These are phyloP conservation scores for Laticauda colubrina DNA, from an alignment of 2,113 vertebrate genomes.

Conservation along the genomic window DNA sequence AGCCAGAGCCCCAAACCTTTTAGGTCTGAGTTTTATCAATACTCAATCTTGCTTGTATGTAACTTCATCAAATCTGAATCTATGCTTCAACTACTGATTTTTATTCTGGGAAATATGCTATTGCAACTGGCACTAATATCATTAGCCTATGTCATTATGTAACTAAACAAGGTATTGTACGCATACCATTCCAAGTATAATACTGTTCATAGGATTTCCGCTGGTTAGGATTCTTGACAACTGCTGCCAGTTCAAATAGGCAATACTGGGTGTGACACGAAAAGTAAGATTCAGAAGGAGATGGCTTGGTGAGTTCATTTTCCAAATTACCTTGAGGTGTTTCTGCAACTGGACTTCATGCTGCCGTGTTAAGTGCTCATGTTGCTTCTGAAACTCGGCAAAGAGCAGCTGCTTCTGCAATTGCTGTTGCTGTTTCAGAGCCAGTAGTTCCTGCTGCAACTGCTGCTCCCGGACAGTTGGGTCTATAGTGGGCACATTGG, in stretches of 20 bases:
- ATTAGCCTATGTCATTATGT: not conserved
- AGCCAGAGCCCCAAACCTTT: not conserved
- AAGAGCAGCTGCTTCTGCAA: constrained; percentile 94
- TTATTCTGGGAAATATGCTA: not conserved
- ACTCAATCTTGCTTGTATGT: not conserved
- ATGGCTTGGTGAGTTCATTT: not conserved
- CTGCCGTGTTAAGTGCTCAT: constrained; percentile 89
- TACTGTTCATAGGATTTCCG: not conserved
- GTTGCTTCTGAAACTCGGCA: constrained; percentile 94
- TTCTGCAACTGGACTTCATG: constrained; percentile 95
- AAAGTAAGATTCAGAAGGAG: not conserved
- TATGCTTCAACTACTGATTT: not conserved
- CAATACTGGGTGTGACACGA: not conserved
- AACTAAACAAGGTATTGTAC: not conserved
- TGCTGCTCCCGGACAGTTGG: constrained; percentile 83
- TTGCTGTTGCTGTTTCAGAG: constrained; percentile 92
- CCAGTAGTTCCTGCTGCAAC: constrained; percentile 87
- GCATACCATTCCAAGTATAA: not conserved
- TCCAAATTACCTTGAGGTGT: constrained; percentile 84
- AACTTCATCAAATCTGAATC: not conserved
- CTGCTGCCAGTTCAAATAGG: not conserved
- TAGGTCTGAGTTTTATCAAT: not conserved
- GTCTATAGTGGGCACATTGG: constrained; percentile 64
- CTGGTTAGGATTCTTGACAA: not conserved
- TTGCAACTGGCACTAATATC: not conserved